Conservation (phyloP, 2,113 vertebrate genomes). For the Tor tambroides region DNA sequence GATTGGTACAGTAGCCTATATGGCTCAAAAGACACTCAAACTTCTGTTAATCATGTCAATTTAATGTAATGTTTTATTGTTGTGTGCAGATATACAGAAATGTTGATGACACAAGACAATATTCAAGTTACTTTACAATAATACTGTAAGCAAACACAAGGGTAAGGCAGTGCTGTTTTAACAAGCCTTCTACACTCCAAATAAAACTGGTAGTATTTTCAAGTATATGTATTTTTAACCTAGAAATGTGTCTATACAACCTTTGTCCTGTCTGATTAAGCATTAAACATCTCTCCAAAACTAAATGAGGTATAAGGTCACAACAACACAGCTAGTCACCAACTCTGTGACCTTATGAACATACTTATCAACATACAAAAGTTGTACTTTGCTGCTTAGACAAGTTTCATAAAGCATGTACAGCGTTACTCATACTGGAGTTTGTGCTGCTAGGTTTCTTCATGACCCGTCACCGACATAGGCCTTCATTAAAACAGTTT, state of each 20-base stretch:
- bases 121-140: too few relatives aligned
- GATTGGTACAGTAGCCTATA: too few relatives aligned
- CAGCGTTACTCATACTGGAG: not conserved
- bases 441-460: not conserved
- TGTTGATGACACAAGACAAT: too few relatives aligned
- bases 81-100: too few relatives aligned
- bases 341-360: not conserved
- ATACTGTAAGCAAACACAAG: too few relatives aligned
- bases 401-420: not conserved
- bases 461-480: not conserved
- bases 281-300: not conserved
- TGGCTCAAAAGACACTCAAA: too few relatives aligned
- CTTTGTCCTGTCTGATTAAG: not conserved
- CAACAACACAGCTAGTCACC: not conserved
- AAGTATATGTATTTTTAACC: not conserved
- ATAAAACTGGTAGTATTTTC: not conserved
- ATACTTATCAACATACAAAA: not conserved
- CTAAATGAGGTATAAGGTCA: constrained; percentile 16
- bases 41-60: too few relatives aligned
- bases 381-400: not conserved
- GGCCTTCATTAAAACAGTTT: not conserved
- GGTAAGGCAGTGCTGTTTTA: too few relatives aligned
- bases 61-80: too few relatives aligned
- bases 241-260: not conserved
- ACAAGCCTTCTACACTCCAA: not conserved